phyloP scores from a whole-genome alignment of 2,888 invertebrate species.

The Carpatolechia fugitivella region DNA sequence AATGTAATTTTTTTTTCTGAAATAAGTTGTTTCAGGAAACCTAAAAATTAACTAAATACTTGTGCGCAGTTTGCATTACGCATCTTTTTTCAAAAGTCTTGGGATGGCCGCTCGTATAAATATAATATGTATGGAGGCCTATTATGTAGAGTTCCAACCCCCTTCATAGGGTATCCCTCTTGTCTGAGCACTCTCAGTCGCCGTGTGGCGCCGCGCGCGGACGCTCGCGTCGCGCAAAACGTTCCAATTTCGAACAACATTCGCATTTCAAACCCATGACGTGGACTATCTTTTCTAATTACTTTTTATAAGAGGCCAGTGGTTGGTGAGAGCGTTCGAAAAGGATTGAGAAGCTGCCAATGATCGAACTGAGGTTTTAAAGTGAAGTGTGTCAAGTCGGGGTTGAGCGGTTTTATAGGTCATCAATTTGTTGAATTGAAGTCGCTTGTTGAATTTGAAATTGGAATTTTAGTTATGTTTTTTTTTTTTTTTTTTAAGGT shows the following conservation, averaged over 20 bases:
- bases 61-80: too few species aligned
- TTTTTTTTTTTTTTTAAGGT: not conserved
- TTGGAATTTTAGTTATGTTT: not conserved
- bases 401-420: slow-evolving; percentile 1
- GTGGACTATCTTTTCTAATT: not conserved
- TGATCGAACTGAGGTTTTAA: not conserved
- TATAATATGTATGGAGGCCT: too few species aligned
- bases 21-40: too few species aligned
- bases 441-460: slow-evolving; percentile 1
- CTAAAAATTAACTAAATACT: too few species aligned
- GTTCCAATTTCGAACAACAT: not conserved
- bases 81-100: too few species aligned
- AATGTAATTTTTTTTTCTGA: too few species aligned
- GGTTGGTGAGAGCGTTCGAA: not conserved
- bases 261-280: not conserved
- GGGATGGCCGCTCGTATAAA: too few species aligned
- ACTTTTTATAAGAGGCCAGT: not conserved
- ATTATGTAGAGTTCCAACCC: not conserved
- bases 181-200: slow-evolving; percentile 35
- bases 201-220: slow-evolving; percentile 36
- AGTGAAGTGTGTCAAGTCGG: slow-evolving; percentile 9
- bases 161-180: slow-evolving; percentile 8
- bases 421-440: not conserved
- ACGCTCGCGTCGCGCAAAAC: slow-evolving; percentile 19
- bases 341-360: not conserved